Base-by-base conservation (phyloP, 2,113 vertebrate genomes). In the Montifringilla adamsi region DNA sequence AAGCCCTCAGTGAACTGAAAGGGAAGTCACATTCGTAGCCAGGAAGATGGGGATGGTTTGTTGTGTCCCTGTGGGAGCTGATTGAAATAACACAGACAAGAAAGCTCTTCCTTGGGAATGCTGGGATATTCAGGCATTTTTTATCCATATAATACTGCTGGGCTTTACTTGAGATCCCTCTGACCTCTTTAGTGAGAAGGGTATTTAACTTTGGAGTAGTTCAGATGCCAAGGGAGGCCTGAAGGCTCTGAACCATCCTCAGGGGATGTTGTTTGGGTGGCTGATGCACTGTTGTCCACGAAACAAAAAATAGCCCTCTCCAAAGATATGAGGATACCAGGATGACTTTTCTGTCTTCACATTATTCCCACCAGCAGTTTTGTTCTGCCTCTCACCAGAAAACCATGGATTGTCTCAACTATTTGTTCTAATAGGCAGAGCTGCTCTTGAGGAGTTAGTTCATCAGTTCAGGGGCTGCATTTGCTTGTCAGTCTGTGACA, bases 401-500 rank as follows among this genome's bases (percentile, higher is more conserved):
- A 90, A 43, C 55, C 39, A 28, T 8, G 13, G 62, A 15, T 81
- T 78, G 80, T 89, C 94, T 93, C 87, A 84, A 30, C 82, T 85
- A 8, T 89, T 89, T 93, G 74, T 84, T 63, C 56, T 94, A 56
- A 79, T 37, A 46, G 60, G 52, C 56, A 84, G 58, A 92, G 70
- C 77, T 4, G 4, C 72, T 96, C 72, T 66, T 58, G 83, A 89
- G 81, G 64, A 88, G 68, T 89, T 64, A 82, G 69, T 52, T 68
- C 62, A 33, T 79, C 78, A 85, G 67, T 90, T 85, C 19, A 63
- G 53, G 77, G 74, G n/a, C 81, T 93, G 82, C 78, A 30, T 76
- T 95, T 95, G 75, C 67, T 83, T 43, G 89, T 94, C 15, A 35
- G 56, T 47, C 84, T 94, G 81, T 91, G 87, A 93, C 82, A 69